Conservation (phyloP, 2,888 invertebrate species). For the Caenorhabditis virilis region DNA sequence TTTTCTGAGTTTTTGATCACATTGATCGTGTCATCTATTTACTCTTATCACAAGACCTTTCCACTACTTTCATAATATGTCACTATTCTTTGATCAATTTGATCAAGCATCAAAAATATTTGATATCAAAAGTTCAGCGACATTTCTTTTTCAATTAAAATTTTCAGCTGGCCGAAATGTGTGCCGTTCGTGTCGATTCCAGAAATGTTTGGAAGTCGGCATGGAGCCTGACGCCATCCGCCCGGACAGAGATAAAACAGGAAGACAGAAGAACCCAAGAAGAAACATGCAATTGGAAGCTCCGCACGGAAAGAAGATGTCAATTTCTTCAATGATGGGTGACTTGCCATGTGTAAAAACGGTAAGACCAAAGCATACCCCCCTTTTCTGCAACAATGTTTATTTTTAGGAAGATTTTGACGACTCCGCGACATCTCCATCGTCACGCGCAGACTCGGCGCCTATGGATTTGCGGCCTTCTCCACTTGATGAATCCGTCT, state of each 20-base stretch:
- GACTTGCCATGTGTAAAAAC: conserved; percentile 31
- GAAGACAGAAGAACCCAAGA: conserved; percentile 66
- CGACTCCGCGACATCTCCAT: conserved; percentile 25
- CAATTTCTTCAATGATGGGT: conserved; percentile 24
- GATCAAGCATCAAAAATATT: no score
- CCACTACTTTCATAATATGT: no score
- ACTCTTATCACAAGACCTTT: no score
- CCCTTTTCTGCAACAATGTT: neutral
- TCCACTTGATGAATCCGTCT: conserved; percentile 41
- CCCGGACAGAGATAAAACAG: conserved; percentile 67
- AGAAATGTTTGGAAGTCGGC: conserved; percentile 66
- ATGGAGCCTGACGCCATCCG: conserved; percentile 68
- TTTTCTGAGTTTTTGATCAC: no score
- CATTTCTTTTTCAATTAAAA: no score
- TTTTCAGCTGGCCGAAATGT: conserved; percentile 64
- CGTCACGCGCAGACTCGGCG: conserved; percentile 30
- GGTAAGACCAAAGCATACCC: conserved; percentile 4
- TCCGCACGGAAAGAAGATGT: conserved; percentile 22
- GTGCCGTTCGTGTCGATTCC: conserved; percentile 66
- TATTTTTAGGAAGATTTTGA: conserved; percentile 35
- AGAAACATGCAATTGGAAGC: conserved; percentile 21
- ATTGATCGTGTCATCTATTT: no score
- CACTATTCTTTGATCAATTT: no score
- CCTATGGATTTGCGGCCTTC: conserved; percentile 21
- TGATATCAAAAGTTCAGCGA: no score